Percentiles rank a stretch among this genome's conserved stretches.
Evolutionary conservation across 1,140 invertebrate species (phyloP).

Genomic region (Nephotettix cincticeps): DNA sequence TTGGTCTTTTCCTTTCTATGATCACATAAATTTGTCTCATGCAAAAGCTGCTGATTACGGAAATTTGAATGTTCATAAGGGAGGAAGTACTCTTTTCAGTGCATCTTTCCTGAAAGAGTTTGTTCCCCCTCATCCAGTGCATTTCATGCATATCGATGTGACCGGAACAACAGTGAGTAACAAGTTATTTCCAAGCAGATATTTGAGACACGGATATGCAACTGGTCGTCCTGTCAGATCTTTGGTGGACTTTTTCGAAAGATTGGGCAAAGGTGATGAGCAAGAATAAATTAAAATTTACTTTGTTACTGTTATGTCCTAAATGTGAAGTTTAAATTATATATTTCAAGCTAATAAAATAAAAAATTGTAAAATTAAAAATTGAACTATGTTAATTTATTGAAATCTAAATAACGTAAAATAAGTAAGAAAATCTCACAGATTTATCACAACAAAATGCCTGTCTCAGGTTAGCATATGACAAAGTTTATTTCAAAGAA

Average conservation of each 20-base stretch:
- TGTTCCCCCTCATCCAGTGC: slow-evolving; percentile 42
- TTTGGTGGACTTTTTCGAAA: neutral
- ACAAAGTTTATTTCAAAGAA: too few relatives aligned
- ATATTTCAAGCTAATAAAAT: too few relatives aligned
- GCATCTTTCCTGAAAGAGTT: slow-evolving; percentile 59
- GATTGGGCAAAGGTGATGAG: neutral
- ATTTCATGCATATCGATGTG: neutral
- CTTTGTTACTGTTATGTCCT: too few relatives aligned
- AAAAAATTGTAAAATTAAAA: too few relatives aligned
- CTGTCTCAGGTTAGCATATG: too few relatives aligned
- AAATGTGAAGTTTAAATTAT: too few relatives aligned
- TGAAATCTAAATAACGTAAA: too few relatives aligned
- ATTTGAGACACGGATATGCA: neutral
- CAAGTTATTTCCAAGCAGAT: neutral
- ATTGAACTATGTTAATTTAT: too few relatives aligned
- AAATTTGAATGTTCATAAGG: neutral
- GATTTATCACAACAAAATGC: too few relatives aligned
- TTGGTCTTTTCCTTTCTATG: slow-evolving; percentile 64
- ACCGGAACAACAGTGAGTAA: neutral
- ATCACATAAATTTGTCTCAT: slow-evolving; percentile 52
- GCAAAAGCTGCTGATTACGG: slow-evolving; percentile 39
- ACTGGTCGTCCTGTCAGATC: neutral
- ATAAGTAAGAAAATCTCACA: too few relatives aligned
- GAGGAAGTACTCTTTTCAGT: slow-evolving; percentile 38
- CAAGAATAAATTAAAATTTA: neutral